Evolutionary conservation across 2,113 vertebrate genomes (phyloP), one percentile per base, ranked within the genome.

Genomic region (Callorhinus ursinus): DNA sequence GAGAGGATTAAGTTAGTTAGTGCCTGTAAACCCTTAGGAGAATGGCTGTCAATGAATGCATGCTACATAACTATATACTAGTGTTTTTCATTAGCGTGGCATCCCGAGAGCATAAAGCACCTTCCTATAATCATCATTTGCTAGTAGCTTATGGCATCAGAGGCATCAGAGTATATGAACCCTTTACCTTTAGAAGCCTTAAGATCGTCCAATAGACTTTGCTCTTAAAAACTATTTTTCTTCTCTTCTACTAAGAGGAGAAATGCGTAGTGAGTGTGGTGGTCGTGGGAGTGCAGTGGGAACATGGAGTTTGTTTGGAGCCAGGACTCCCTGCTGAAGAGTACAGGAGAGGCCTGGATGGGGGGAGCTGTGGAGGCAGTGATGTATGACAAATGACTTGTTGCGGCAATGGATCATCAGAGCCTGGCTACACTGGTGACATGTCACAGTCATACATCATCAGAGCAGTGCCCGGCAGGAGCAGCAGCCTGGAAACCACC

Each of bases 371-470:
- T 97, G 94, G 85, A 97, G 98, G 96, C 76, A 33, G 96, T 98
- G 98, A 98, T 97, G 98, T 96, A 98, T 99, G 98, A 93, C 98
- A 90, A 98, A 99, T 53, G 98, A 97, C 98, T 98, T 98, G 98
- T 96, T 97, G 98, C 97, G 59, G 97, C 55, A 98, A 98, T 98
- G 98, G 97, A 98, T 99, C 99, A 98, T 95, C 98, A 28, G 92
- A 98, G 98, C 97, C 97, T 65, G 95, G 97, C 46, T 96, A 94
- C 97, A 13, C 97, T 95, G 98, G 98, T 98, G 98, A 99, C 98
- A 98, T 93, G 98, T 98, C 98, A 77, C 98, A 80, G 16, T 95
- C 92, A 98, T 99, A 98, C 98, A 99, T 98, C 98, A 98, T 76
- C 96, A 96, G 97, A 98, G 98, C 96, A 42, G 74, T 97, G 97